Base-by-base conservation (phyloP, 1,140 invertebrate genomes). In the Aphelenchoides fujianensis region DNA sequence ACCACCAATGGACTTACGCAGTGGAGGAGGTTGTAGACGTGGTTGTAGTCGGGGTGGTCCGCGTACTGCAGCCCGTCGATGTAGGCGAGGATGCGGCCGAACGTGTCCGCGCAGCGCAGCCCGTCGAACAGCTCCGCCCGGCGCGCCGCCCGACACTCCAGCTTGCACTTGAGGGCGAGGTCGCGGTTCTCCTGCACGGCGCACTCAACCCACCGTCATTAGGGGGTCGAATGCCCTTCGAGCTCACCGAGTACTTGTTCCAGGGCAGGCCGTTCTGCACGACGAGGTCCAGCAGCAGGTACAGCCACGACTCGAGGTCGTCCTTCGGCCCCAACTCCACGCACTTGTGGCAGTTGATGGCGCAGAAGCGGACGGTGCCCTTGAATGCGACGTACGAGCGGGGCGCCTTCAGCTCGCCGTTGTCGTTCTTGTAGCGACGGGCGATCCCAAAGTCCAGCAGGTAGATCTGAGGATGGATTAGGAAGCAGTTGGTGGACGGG, bases 301-400 rank as follows among this genome's bases (percentile, higher is more conserved):
- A n/a, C n/a, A n/a, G n/a, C n/a, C n/a, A n/a, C n/a, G n/a, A n/a
- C n/a, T n/a, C n/a, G n/a, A n/a, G 72, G 35, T 77, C 75, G 30
- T 77, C 75, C 52, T 77, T 77, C 28, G 57, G 67, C 16, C 75
- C 70, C 28, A 77, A 9, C 52, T 77, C 75, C 1, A 34, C 9
- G 19, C 62, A 61, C 37, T 68, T 69, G 52, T 76, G 74, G 62
- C 74, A 76, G 3, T 53, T 34, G 9, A 75, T 54, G 0, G 74
- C 74, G 1, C 68, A 68, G 61, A 76, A 76, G 3, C 67, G 76
- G 16, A 76, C 41, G 12, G 74, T 76, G 27, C 74, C 74, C 23
- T 76, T 76, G 74, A 76, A 76, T 3, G 63, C 37, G 16, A 66
- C 61, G 0, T 48, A 68, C 3, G n/a, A n/a, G n/a, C n/a, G n/a